Evolutionary conservation across 2,797 vertebrate species (phyloP), one percentile per base, ranked within the genome.

Genomic region (Acrossocheilus wenchowensis): DNA sequence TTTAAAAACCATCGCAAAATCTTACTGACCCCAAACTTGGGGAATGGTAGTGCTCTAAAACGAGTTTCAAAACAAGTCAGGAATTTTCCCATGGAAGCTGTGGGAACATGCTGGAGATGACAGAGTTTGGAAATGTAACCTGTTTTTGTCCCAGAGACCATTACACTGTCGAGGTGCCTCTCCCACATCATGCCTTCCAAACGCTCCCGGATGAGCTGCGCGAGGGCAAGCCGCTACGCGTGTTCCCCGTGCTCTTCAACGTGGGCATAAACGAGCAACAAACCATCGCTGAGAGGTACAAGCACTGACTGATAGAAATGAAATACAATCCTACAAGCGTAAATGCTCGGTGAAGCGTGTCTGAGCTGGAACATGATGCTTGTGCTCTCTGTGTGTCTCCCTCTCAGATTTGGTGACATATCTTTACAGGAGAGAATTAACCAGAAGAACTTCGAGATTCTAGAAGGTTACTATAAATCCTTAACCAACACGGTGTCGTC

Each of bases 241-340:
- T 98, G 41, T 94, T 96, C 78, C 98, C 98, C 0, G 96, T 99
- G 14, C 96, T 99, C 89, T 99, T 99, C 89, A 99, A 99, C 17
- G 95, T 99, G 88, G 98, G 98, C 87, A 99, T 99, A 94, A 99
- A 99, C 87, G 98, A 99, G 85, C 98, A 99, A 92, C 98, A 99
- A 92, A 99, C 98, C 5, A 95, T 99, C 87, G 98, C 98, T 83
- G 98, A 99, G 93, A 98, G 98, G 98, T 99, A 95, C 91, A 50
- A 36, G 50, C 21, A 43, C 64, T 12, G 5, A 78, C 14, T n/a
- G 15, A 78, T 54, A 36, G 19, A 50, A 43, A 23, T 21, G 6
- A 78, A 66, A 68, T 41, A 39, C 21, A 7, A 57, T 77, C 66
- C 50, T 54, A 3, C 54, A 62, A 74, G 39, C 71, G 19, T 52